These are phyloP conservation scores for Meteorus colon DNA, from an alignment of 2,888 invertebrate genomes.

Conservation along the genomic window DNA sequence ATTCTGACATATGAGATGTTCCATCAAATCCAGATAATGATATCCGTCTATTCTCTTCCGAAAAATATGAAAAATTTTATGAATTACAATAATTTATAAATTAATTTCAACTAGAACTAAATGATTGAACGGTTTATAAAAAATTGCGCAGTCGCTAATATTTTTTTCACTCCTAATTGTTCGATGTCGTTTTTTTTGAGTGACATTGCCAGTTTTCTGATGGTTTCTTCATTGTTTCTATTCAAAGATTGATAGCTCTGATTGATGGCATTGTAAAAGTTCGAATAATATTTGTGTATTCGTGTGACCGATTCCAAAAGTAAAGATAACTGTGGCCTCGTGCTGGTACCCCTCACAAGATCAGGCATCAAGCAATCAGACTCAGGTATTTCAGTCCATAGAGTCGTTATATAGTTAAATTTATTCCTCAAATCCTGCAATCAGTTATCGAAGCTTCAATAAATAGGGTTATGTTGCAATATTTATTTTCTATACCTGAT, in stretches of 20 bases:
- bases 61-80: background rate
- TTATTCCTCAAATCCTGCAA: slow-evolving; percentile 61
- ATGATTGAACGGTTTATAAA: slow-evolving; percentile 46
- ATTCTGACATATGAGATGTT: no score
- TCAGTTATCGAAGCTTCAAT: background rate
- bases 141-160: slow-evolving; percentile 62
- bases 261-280: slow-evolving; percentile 53
- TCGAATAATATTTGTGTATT: slow-evolving; percentile 55
- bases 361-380: slow-evolving; percentile 56
- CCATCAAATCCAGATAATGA: no score
- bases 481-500: slow-evolving; percentile 57
- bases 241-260: slow-evolving; percentile 56
- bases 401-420: slow-evolving; percentile 56
- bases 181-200: slow-evolving; percentile 53
- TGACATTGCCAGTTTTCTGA: slow-evolving; percentile 55
- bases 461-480: background rate
- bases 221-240: slow-evolving; percentile 56
- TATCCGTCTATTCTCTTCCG: background rate
- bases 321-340: slow-evolving; percentile 59
- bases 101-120: slow-evolving; percentile 1
- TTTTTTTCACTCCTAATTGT: slow-evolving; percentile 17
- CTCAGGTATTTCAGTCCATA: slow-evolving; percentile 57
- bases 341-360: slow-evolving; percentile 60
- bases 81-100: background rate
- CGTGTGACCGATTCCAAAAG: slow-evolving; percentile 64